Base-by-base conservation (phyloP, 1,140 invertebrate species). In the Cydia amplana region DNA sequence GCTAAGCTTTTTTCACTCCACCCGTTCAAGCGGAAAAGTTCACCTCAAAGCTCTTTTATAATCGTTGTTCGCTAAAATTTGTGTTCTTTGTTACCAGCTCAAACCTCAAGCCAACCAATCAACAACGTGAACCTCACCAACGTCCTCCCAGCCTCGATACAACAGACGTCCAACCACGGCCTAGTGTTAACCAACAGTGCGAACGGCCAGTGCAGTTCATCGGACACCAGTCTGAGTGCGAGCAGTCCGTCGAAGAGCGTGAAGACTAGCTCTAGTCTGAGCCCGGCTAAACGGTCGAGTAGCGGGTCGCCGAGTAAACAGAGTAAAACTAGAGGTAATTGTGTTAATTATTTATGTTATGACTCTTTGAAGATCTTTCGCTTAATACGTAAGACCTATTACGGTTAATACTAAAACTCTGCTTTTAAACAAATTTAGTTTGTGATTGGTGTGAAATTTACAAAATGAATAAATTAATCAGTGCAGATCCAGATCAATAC, bases 211-310 rank as follows among this genome's bases (percentile, higher is more conserved):
- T 93, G 92, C 79, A 93, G 93, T 49, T 93, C 93, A 0, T 93
- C 92, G 0, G 93, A 93, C 75, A 93, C 93, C 14, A 94, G 95
- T 4, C 94, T 95, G 32, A 95, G 94, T 79, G 95, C 94, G 49
- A 96, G 95, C 78, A 97, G 96, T 82, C 97, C 97, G 0, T 97
- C 96, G 40, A 97, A 97, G 87, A 97, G 96, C 88, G 95, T 97
- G 0, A 97, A 97, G 87, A 97, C 96, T 49, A 96, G 96, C 12
- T 97, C 96, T 9, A 97, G 96, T 79, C 93, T 97, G 20, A 97
- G 96, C 81, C 97, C 97, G 0, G 96, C 96, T 1, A 97, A 97
- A 90, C 93, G 96, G 77, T 97, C 96, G 80, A 97, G 96, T 49
- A 97, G 96, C 74, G 97, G 97, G 10, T 96, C 96, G 2, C 96